These are phyloP conservation scores for Gymnopithys bicolor DNA, from an alignment of 2,797 vertebrate genomes.

Conservation along the genomic window DNA sequence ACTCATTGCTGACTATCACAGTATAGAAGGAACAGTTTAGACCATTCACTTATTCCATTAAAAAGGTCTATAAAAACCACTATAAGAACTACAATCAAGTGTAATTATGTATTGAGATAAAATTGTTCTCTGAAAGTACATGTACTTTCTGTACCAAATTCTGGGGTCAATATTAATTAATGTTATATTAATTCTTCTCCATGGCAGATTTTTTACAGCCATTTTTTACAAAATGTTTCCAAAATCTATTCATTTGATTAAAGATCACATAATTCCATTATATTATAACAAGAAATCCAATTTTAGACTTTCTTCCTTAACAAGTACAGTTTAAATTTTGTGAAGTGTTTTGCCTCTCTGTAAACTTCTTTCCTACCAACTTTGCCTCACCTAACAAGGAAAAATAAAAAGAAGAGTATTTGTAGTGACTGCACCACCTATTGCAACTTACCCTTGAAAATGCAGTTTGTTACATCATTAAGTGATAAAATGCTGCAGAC, in stretches of 20 bases:
- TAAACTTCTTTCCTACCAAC: background rate
- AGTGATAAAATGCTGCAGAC: background rate
- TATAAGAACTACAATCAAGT: background rate
- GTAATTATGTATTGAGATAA: background rate
- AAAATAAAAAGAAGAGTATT: background rate
- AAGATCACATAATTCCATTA: background rate
- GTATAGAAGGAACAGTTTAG: background rate
- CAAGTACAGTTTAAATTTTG: background rate
- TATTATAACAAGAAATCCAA: background rate
- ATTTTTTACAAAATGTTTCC: slow-evolving; percentile 1
- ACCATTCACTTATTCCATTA: background rate
- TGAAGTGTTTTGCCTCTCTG: background rate
- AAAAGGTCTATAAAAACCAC: slow-evolving; percentile 5
- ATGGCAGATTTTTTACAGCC: background rate
- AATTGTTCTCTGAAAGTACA: slow-evolving; percentile 2
- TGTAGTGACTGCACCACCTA: background rate
- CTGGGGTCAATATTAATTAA: slow-evolving; percentile 47
- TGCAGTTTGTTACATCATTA: background rate
- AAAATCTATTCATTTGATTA: slow-evolving; percentile 37
- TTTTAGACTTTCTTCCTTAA: background rate
- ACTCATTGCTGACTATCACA: background rate
- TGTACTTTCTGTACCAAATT: background rate
- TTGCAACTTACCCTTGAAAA: background rate
- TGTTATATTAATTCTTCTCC: background rate
- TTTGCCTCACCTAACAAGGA: background rate